phyloP scores from a whole-genome alignment of 2,113 vertebrate species.

The Ophiodon elongatus region DNA sequence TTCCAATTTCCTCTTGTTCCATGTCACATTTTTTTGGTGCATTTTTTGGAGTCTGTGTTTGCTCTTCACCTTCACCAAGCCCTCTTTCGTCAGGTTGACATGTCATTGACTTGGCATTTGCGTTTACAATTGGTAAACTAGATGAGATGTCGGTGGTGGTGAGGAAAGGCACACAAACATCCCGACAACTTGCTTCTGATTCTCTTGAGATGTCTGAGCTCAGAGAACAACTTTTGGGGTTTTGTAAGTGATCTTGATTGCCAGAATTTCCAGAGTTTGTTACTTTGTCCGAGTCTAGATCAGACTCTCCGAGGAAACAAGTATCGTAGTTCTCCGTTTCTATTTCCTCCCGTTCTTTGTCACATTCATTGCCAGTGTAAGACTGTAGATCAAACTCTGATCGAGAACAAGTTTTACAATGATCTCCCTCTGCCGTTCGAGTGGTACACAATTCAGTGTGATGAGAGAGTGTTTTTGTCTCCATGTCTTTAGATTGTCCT shows the following conservation, averaged over 20 bases:
- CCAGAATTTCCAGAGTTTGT: neutral
- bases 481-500: neutral
- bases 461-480: neutral
- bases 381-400: neutral
- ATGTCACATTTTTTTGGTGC: neutral
- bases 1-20: slow-evolving; percentile 15
- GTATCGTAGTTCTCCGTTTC: too few species aligned
- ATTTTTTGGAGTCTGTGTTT: neutral
- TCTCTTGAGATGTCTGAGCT: neutral
- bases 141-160: neutral
- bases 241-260: neutral
- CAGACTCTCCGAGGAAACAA: too few species aligned
- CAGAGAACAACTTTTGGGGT: neutral
- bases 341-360: too few species aligned
- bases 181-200: too few species aligned
- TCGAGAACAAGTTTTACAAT: neutral
- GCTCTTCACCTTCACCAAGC: neutral
- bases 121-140: neutral
- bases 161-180: too few species aligned
- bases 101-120: neutral
- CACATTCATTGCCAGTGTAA: too few species aligned
- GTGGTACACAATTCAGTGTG: neutral
- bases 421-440: neutral
- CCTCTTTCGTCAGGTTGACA: neutral
- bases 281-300: neutral